Evolutionary conservation across 2,888 invertebrate species (phyloP).

Genomic region (Papilio protenor): DNA sequence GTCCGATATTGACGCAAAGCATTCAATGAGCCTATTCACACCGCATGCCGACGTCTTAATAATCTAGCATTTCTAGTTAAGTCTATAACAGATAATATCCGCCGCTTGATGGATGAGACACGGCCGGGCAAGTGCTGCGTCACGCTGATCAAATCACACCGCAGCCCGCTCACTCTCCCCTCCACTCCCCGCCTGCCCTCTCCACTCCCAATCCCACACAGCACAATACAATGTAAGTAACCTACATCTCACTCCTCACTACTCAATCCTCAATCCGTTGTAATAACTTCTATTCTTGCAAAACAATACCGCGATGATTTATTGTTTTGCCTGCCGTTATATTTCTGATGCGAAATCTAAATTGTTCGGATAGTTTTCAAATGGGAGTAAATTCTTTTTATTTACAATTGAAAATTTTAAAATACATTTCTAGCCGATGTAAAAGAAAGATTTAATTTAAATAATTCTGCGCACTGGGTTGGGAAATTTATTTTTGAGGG

Average conservation of each 20-base stretch:
- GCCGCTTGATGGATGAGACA: slow-evolving; percentile 61
- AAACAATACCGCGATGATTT: slow-evolving; percentile 41
- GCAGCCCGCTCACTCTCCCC: slow-evolving; percentile 44
- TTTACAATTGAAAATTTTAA: background rate
- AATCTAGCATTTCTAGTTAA: slow-evolving; percentile 49
- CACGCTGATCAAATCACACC: slow-evolving; percentile 65
- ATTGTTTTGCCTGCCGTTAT: slow-evolving; percentile 29
- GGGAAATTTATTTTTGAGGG: background rate
- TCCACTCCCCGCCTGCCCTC: background rate
- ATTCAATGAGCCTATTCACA: slow-evolving; percentile 33
- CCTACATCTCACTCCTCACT: slow-evolving; percentile 38
- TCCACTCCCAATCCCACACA: slow-evolving; percentile 20
- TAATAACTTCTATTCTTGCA: slow-evolving; percentile 42
- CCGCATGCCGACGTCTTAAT: slow-evolving; percentile 31
- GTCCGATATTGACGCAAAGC: slow-evolving; percentile 20
- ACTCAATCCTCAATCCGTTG: slow-evolving; percentile 26
- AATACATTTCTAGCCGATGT: background rate
- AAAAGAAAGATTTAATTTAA: background rate
- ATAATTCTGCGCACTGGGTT: background rate
- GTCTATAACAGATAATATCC: slow-evolving; percentile 53
- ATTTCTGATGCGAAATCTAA: slow-evolving; percentile 20
- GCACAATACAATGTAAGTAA: slow-evolving; percentile 36
- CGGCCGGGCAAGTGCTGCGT: slow-evolving; percentile 59
- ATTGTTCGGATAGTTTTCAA: slow-evolving; percentile 22
- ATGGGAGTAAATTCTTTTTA: background rate